Percentiles rank a stretch among this genome's conserved stretches.
Evolutionary conservation across 2,888 invertebrate genomes (phyloP).

Genomic region (Orchestes rusci): DNA sequence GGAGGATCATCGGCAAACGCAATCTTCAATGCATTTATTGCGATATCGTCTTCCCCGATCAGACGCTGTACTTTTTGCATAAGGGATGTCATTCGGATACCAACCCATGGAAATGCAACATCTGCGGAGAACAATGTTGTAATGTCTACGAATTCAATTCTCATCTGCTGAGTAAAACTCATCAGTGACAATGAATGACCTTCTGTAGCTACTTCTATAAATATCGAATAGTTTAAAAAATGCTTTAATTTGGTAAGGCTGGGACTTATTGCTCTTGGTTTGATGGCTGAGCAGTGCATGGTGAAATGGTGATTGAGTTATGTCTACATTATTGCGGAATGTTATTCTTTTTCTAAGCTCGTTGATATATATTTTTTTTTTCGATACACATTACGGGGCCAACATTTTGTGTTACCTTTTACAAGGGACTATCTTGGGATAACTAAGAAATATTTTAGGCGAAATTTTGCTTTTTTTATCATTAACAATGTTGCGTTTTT

Average conservation of each 20-base stretch:
- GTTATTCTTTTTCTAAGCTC: no score
- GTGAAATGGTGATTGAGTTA: no score
- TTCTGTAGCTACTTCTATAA: not conserved
- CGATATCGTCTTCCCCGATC: slow-evolving; percentile 91
- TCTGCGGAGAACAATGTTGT: slow-evolving; percentile 91
- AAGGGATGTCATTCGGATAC: slow-evolving; percentile 97
- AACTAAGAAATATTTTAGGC: no score
- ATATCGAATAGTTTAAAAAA: slow-evolving; percentile 1
- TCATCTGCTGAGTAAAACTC: slow-evolving; percentile 88
- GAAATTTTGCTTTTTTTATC: no score
- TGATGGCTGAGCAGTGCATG: no score
- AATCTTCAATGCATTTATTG: slow-evolving; percentile 82
- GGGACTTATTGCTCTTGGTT: no score
- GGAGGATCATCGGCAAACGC: slow-evolving; percentile 47
- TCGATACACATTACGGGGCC: no score
- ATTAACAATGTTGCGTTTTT: no score
- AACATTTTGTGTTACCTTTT: no score
- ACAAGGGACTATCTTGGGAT: no score
- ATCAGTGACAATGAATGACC: slow-evolving; percentile 52
- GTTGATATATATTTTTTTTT: no score
- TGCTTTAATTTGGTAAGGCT: not conserved
- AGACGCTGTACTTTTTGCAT: slow-evolving; percentile 93
- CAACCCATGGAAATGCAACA: slow-evolving; percentile 96
- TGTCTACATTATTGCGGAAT: no score
- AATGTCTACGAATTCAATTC: slow-evolving; percentile 97